Conservation (phyloP, 2,888 invertebrate genomes). For the Amblyjoppa fuscipennis region DNA sequence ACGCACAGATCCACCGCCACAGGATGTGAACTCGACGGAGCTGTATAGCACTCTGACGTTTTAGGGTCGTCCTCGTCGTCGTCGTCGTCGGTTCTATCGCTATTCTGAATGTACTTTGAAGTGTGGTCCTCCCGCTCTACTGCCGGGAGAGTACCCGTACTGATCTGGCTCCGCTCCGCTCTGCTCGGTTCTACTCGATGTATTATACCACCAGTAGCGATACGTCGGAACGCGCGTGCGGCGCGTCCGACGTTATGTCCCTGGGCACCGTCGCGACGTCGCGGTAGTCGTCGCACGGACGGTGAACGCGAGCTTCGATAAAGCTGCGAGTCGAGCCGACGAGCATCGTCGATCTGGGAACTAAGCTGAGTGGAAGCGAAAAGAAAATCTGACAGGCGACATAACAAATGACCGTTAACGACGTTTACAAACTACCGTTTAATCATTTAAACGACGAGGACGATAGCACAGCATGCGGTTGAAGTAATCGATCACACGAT, state of each 20-base stretch:
- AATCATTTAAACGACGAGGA: background rate
- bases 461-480: background rate
- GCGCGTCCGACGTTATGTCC: conserved; percentile 45
- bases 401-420: background rate
- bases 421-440: background rate
- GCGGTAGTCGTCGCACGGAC: conserved; percentile 36
- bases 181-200: conserved; percentile 42
- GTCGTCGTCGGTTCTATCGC: conserved; percentile 1
- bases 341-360: background rate
- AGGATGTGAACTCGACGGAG: conserved; percentile 42
- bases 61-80: conserved; percentile 20
- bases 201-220: conserved; percentile 5
- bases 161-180: conserved; percentile 24
- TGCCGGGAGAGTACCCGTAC: conserved; percentile 40
- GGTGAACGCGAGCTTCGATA: background rate
- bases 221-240: conserved; percentile 59
- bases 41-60: conserved; percentile 38
- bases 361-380: background rate
- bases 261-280: conserved; percentile 51
- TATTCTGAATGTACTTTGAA: conserved; percentile 12
- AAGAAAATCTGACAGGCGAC: background rate
- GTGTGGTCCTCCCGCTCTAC: conserved; percentile 36
- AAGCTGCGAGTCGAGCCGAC: background rate
- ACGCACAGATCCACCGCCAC: background rate
- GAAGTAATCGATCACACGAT: background rate